Conservation (phyloP, 2,797 vertebrate genomes). For the Syngnathus rostellatus region DNA sequence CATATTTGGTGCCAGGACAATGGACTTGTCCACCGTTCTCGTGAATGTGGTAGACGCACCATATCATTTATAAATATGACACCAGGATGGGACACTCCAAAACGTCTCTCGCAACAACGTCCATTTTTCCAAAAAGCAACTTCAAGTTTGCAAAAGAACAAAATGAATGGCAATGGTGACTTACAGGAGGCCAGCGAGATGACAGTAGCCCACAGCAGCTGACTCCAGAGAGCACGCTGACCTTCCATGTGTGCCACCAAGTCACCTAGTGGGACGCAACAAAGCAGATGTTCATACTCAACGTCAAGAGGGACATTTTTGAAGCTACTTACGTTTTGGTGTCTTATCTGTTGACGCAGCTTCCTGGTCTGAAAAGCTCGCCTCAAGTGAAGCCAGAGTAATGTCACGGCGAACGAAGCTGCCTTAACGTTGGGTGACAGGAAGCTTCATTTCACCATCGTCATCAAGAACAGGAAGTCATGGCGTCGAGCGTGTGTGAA, state of each 20-base stretch:
- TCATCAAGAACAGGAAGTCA: constrained; percentile 67
- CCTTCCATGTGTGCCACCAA: constrained; percentile 75
- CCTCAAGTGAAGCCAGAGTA: constrained; percentile 55
- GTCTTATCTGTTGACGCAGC: constrained; percentile 70
- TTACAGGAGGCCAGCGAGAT: constrained; percentile 59
- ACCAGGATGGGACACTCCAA: too few relatives aligned
- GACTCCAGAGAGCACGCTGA: constrained; percentile 67
- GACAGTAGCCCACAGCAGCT: constrained; percentile 67
- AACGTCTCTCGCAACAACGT: constrained; percentile 15
- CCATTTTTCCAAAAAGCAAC: neutral
- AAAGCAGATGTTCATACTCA: neutral
- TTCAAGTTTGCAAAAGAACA: neutral
- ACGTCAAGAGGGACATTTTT: constrained; percentile 15
- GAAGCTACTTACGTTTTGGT: constrained; percentile 59
- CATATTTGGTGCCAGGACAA: too few relatives aligned
- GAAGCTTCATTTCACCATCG: constrained; percentile 66
- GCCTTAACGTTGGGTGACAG: constrained; percentile 61
- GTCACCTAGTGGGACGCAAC: constrained; percentile 1
- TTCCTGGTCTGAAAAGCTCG: constrained; percentile 76
- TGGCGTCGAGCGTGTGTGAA: constrained; percentile 13
- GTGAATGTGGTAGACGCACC: too few relatives aligned
- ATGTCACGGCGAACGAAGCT: constrained; percentile 72
- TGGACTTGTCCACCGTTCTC: too few relatives aligned
- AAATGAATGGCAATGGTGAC: constrained; percentile 30
- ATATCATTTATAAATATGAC: too few relatives aligned